Conservation (phyloP, 2,888 invertebrate species). For the Meta bourneti region DNA sequence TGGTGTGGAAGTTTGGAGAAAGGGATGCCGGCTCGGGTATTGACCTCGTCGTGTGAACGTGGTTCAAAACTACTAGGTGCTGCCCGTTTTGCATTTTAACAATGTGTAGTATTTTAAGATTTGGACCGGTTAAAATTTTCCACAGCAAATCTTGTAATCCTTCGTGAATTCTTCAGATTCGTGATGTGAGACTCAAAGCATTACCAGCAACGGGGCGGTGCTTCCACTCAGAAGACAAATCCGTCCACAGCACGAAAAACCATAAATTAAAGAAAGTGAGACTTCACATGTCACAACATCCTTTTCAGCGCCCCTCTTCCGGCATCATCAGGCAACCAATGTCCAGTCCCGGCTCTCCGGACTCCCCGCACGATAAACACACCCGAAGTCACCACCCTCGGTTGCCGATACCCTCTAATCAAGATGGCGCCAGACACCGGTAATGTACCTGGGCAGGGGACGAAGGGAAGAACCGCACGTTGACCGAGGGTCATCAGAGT, state of each 20-base stretch:
- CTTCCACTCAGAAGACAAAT: conserved; percentile 5
- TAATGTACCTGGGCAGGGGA: conserved; percentile 31
- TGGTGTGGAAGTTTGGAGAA: too few relatives aligned
- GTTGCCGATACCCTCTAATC: conserved; percentile 49
- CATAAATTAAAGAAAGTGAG: conserved; percentile 55
- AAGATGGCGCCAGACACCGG: conserved; percentile 63
- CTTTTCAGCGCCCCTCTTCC: conserved; percentile 17
- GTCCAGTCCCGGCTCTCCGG: background rate
- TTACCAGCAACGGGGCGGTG: background rate
- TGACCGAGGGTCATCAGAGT: conserved; percentile 58
- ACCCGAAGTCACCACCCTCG: conserved; percentile 9
- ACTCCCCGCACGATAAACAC: conserved; percentile 48
- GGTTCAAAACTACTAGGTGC: too few relatives aligned
- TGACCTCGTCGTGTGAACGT: too few relatives aligned
- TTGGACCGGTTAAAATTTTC: too few relatives aligned
- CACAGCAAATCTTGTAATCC: too few relatives aligned
- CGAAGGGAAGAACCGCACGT: too few relatives aligned
- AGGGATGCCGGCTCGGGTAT: too few relatives aligned
- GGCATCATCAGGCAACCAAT: conserved; percentile 13
- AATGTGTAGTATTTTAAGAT: too few relatives aligned
- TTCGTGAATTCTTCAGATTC: too few relatives aligned
- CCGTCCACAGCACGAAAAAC: conserved; percentile 5
- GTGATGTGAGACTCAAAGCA: background rate
- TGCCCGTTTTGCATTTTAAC: too few relatives aligned
- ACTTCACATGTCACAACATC: conserved; percentile 72